phyloP scores from a whole-genome alignment of 2,888 invertebrate genomes.

The Melikaiella ostensackeni region DNA sequence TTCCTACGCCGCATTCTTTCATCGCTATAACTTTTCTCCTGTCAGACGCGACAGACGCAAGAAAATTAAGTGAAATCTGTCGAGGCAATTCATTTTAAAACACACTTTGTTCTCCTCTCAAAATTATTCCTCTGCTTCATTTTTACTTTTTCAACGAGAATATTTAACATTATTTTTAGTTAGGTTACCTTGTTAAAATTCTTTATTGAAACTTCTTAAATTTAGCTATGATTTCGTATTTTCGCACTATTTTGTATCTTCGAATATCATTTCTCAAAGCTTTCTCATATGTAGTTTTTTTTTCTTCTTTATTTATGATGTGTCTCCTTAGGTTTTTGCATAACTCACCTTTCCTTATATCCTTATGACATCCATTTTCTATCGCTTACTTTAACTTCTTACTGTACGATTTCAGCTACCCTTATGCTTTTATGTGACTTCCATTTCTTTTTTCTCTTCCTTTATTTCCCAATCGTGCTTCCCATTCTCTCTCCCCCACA shows the following conservation, averaged over 20 bases:
- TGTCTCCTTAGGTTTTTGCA: no score
- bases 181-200: neutral
- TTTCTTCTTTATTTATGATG: no score
- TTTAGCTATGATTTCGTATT: neutral
- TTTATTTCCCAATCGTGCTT: no score
- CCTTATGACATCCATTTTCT: no score
- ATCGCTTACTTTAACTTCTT: no score
- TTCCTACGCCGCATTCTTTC: constrained; percentile 28
- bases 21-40: constrained; percentile 30
- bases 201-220: neutral
- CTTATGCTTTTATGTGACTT: no score
- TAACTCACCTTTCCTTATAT: no score
- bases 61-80: constrained; percentile 28
- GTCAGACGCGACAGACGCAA: constrained; percentile 29
- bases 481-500: no score
- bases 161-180: neutral
- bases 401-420: no score
- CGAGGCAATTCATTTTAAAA: constrained; percentile 9
- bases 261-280: neutral
- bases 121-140: neutral
- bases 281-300: no score
- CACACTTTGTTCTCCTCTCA: constrained; percentile 2
- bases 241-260: neutral
- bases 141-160: neutral
- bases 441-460: no score